Base-by-base conservation (phyloP, 2,113 vertebrate genomes). In the Barbus barbus region DNA sequence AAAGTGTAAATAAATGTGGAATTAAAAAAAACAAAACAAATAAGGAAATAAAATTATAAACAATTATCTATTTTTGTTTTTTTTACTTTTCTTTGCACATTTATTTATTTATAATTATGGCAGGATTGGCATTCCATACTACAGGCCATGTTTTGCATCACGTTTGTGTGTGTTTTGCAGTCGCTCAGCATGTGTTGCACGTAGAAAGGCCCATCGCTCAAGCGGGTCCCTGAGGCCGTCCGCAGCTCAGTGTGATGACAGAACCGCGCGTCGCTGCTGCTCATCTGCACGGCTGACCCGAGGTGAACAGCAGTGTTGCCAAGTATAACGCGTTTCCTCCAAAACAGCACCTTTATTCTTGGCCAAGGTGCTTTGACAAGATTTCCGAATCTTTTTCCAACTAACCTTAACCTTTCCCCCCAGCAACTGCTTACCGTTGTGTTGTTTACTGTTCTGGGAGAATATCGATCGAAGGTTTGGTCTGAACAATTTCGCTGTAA, bases 121-220 rank as follows among this genome's bases (percentile, higher is more conserved):
- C n/a, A n/a, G n/a, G n/a, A n/a, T n/a, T n/a, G n/a, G n/a, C n/a
- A n/a, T n/a, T n/a, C n/a, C n/a, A n/a, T n/a, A n/a, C n/a, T n/a
- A n/a, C 60, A 16, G 65, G 31, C 9, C 31, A 14, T 13, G 60
- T 26, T 26, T 28, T 63, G n/a, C 11, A 26, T 26, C 24, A 69
- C 22, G 65, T 36, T 22, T 69, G 38, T 44, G 41, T 65, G 41
- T 20, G 56, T 38, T 69, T 41, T 13, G 44, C 31, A 18, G 26
- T 31, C 38, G 41, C 76, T 87, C 85, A 46, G 65, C 63, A 85
- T 85, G 86, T 85, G 79, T 51, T 63, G 69, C 84, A 72, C 71
- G 69, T 81, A 88, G 81, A 71, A 48, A 61, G 84, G 65, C 51
- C 51, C 48, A 53, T 80, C 71, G 24, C 73, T 83, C 44, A 36